Base-by-base conservation (phyloP, 2,797 vertebrate genomes). In the Falco rusticolus region DNA sequence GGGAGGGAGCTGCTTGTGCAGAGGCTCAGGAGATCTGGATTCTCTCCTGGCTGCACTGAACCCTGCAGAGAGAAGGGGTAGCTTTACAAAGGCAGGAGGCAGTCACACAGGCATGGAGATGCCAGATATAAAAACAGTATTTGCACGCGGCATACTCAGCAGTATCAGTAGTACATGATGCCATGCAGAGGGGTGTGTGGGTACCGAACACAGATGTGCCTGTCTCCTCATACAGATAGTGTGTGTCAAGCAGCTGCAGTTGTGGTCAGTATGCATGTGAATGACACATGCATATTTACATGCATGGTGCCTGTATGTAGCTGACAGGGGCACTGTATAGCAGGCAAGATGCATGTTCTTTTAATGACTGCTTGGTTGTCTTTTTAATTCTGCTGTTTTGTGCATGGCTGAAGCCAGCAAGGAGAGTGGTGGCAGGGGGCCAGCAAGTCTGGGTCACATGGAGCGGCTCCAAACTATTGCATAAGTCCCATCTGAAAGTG, bases 391-490 rank as follows among this genome's bases (percentile, higher is more conserved):
- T 60, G 57, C 76, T 33, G 76, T 20, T 94, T 88, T 61, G 92
- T 95, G 93, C 70, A 6, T 24, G 90, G 90, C 88, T 92, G 89
- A 65, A 97, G 90, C 64, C 95, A 87, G 93, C 64, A 63, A 94
- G 93, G 79, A 95, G 93, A 84, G 86, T 7, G 4, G 71, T 96
- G 97, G 97, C 97, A 74, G 70, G 65, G 84, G 72, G 89, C 97
- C 97, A 97, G 94, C 90, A 75, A 97, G 97, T 97, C 97, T 98
- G 97, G 97, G 95, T 97, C 97, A 95, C 78, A 78, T 95, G 95
- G 96, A 95, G 92, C 25, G 2, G 84, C 94, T 96, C 96, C 97
- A 97, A 89, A 72, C 75, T 65, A 56, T 97, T 97, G 96, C 95
- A 94, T 97, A 97, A 97, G 83, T 95, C 84, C 74, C 1, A 91